Conservation (phyloP, 2,113 vertebrate species). For the Rhineura floridana region DNA sequence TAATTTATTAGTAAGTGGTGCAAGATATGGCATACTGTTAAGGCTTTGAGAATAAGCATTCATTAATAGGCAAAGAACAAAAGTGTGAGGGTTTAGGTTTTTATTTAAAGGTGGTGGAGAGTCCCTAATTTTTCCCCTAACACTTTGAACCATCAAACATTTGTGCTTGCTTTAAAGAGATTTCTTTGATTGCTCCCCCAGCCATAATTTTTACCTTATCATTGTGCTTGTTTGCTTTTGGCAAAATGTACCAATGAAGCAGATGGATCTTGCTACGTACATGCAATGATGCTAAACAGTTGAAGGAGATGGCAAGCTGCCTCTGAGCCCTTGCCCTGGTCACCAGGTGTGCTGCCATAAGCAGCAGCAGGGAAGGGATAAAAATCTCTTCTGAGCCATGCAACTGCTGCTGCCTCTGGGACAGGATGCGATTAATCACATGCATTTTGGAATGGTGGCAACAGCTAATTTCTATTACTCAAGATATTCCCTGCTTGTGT, state of each 20-base stretch:
- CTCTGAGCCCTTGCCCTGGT: slow-evolving; percentile 45
- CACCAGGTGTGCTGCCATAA: slow-evolving; percentile 62
- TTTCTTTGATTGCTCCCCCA: background rate
- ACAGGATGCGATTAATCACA: slow-evolving; percentile 43
- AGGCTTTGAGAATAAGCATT: background rate
- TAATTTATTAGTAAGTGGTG: background rate
- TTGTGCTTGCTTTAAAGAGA: background rate
- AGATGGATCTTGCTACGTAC: slow-evolving; percentile 57
- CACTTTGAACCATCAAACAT: background rate
- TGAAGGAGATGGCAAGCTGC: slow-evolving; percentile 55
- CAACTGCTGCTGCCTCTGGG: slow-evolving; percentile 57
- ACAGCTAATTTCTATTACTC: slow-evolving; percentile 49
- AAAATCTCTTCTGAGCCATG: slow-evolving; percentile 61
- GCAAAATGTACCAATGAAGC: slow-evolving; percentile 49
- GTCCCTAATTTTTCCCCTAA: background rate
- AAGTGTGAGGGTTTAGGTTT: background rate
- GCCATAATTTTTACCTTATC: slow-evolving; percentile 3
- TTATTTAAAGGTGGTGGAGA: background rate
- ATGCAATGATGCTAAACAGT: slow-evolving; percentile 46
- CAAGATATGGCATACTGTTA: background rate
- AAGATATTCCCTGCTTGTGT: slow-evolving; percentile 29
- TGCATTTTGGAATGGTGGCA: slow-evolving; percentile 51
- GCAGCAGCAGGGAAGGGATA: slow-evolving; percentile 61
- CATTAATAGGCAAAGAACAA: background rate
- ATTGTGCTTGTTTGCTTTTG: slow-evolving; percentile 26